Conservation (phyloP, 1,140 invertebrate species). For the Magallana angulata region DNA sequence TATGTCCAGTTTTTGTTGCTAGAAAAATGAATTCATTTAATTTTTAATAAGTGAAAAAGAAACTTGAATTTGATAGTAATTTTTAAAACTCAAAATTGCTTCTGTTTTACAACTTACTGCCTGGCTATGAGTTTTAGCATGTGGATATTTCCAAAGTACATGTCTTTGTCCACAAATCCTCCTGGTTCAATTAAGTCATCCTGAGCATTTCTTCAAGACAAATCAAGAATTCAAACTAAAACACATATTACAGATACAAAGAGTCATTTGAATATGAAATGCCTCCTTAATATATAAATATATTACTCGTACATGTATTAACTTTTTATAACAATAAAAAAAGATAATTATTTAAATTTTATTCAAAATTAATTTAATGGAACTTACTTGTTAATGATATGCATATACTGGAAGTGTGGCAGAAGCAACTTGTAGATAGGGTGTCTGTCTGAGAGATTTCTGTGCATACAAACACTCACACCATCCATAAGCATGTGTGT, state of each 20-base stretch:
- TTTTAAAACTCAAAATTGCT: no score
- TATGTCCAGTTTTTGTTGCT: no score
- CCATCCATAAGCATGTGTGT: constrained; percentile 80
- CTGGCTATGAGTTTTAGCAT: not conserved
- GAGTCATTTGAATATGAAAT: no score
- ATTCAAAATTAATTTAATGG: no score
- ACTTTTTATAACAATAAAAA: no score
- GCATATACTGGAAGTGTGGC: constrained; percentile 80
- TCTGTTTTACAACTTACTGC: not conserved
- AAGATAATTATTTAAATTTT: no score
- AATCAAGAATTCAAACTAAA: not conserved
- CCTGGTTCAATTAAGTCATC: not conserved
- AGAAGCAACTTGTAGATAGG: constrained; percentile 80
- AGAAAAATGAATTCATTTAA: no score
- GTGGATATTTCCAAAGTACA: not conserved
- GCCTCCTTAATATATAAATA: no score
- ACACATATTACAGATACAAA: no score
- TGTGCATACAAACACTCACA: constrained; percentile 76
- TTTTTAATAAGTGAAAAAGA: no score
- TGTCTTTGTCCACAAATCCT: not conserved
- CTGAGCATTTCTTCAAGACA: not conserved
- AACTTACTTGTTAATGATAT: constrained; percentile 78
- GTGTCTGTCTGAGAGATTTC: constrained; percentile 80
- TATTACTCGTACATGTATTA: no score
- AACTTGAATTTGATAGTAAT: no score